Percentiles rank a stretch among this genome's conserved stretches.
These are phyloP conservation scores for Pygocentrus nattereri DNA, from an alignment of 2,797 vertebrate genomes.

Conservation along the genomic window DNA sequence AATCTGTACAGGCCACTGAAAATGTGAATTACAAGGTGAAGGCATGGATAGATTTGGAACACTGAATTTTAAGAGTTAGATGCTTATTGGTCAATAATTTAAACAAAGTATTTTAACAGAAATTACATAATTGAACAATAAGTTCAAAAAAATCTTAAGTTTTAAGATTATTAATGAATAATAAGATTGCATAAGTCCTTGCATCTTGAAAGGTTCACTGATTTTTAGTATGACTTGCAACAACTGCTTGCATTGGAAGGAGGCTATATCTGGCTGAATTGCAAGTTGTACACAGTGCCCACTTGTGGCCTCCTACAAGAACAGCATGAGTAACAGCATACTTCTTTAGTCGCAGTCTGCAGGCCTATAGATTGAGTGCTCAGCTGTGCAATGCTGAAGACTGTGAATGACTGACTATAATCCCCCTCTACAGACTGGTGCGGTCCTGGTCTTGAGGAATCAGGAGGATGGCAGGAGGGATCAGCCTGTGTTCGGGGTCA, in stretches of 20 bases:
- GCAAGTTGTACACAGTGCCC: slow-evolving; percentile 21
- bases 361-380: not conserved
- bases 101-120: too few species aligned
- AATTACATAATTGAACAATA: too few species aligned
- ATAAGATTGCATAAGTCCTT: too few species aligned
- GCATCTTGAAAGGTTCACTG: too few species aligned
- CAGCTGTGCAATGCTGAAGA: not conserved
- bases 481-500: slow-evolving; percentile 66
- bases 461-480: slow-evolving; percentile 79
- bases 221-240: too few species aligned
- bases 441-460: slow-evolving; percentile 79
- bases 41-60: not conserved
- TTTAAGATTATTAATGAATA: too few species aligned
- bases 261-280: not conserved
- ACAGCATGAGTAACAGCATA: not conserved
- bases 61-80: not conserved
- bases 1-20: slow-evolving; percentile 81
- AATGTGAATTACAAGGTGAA: slow-evolving; percentile 73
- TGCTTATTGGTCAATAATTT: too few species aligned
- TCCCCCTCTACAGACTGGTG: slow-evolving; percentile 72
- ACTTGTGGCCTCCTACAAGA: slow-evolving; percentile 41
- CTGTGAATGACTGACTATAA: not conserved
- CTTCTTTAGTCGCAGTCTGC: not conserved
- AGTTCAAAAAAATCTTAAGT: too few species aligned
- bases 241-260: not conserved